A percentile compares a stretch with the other conserved stretches of the same genome.
Conservation (phyloP, 2,888 invertebrate species). For the Lingula anatina region DNA sequence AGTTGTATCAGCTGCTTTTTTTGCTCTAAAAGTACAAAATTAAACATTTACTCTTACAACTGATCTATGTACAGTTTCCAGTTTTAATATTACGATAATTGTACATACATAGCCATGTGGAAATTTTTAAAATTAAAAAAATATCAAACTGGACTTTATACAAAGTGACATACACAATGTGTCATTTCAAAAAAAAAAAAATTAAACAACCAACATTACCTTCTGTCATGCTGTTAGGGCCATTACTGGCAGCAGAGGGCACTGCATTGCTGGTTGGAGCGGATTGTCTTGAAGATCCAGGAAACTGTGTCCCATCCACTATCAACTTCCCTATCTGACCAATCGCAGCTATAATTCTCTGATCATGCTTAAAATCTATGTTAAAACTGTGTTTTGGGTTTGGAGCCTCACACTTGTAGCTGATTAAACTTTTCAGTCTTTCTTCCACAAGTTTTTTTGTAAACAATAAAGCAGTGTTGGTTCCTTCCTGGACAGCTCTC, state of each 20-base stretch:
- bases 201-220: slow-evolving; percentile 56
- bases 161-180: too few relatives aligned
- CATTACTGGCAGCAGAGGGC: too few relatives aligned
- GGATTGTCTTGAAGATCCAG: too few relatives aligned
- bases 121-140: too few relatives aligned
- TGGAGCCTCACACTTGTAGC: slow-evolving; percentile 39
- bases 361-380: slow-evolving; percentile 47
- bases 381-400: slow-evolving; percentile 44
- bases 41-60: too few relatives aligned
- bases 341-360: slow-evolving; percentile 82
- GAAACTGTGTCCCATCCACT: slow-evolving; percentile 26
- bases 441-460: slow-evolving; percentile 34
- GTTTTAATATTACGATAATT: too few relatives aligned
- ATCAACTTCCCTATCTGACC: slow-evolving; percentile 61
- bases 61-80: too few relatives aligned
- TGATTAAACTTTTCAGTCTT: slow-evolving; percentile 29
- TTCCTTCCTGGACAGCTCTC: slow-evolving; percentile 61
- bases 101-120: too few relatives aligned
- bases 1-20: too few relatives aligned
- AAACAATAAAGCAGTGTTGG: slow-evolving; percentile 36
- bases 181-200: background rate
- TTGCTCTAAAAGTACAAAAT: too few relatives aligned
- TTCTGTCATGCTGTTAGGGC: slow-evolving; percentile 72
- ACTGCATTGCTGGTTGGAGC: too few relatives aligned
- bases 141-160: too few relatives aligned